Evolutionary conservation across 2,888 invertebrate species (phyloP).

Genomic region (Dynastes hyllus): DNA sequence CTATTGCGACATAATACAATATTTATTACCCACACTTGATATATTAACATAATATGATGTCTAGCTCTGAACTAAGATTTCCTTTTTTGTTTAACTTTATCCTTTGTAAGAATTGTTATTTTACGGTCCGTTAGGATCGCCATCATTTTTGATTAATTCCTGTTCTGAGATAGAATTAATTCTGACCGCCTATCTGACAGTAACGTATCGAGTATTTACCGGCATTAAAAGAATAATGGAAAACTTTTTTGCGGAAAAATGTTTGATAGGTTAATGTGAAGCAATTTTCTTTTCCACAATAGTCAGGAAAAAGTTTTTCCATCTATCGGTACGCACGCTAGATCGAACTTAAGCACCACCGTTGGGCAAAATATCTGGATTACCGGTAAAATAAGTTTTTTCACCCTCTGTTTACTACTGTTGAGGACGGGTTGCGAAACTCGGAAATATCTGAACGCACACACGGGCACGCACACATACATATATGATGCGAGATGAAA

Average conservation of each 20-base stretch:
- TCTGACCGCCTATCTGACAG: neutral
- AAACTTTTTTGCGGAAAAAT: constrained; percentile 23
- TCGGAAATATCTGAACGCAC: constrained; percentile 21
- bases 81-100: too few species aligned
- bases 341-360: constrained; percentile 37
- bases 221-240: constrained; percentile 28
- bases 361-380: constrained; percentile 39
- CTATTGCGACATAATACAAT: too few species aligned
- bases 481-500: constrained; percentile 26
- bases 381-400: constrained; percentile 45
- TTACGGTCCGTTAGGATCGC: neutral
- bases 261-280: constrained; percentile 37
- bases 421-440: constrained; percentile 33
- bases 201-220: constrained; percentile 17
- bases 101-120: neutral
- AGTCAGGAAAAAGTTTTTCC: constrained; percentile 40
- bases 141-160: neutral
- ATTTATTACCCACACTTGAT: too few species aligned
- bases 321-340: constrained; percentile 31
- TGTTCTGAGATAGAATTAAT: constrained; percentile 3
- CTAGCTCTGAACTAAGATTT: too few species aligned
- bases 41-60: too few species aligned
- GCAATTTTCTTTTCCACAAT: constrained; percentile 35
- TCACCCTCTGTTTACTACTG: constrained; percentile 41
- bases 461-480: neutral